These are phyloP conservation scores for Craniophora ligustri DNA, from an alignment of 2,888 invertebrate genomes.

Conservation along the genomic window DNA sequence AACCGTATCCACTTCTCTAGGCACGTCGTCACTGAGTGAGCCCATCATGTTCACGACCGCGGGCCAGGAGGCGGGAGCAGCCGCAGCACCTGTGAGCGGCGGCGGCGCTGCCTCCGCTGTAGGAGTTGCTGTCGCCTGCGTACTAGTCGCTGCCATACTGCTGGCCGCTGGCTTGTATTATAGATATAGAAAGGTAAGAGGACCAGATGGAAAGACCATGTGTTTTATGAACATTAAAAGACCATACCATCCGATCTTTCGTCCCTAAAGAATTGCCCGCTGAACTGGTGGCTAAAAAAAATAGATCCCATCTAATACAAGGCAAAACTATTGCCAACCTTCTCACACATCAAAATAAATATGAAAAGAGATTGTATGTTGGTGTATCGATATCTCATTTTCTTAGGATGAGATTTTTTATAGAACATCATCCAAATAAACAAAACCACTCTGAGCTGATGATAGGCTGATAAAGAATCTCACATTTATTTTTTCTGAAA, in stretches of 20 bases:
- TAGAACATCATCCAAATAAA: neutral
- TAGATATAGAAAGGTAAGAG: slow-evolving; percentile 87
- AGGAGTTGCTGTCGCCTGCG: slow-evolving; percentile 90
- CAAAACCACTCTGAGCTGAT: neutral
- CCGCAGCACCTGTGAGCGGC: slow-evolving; percentile 88
- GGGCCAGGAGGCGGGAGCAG: slow-evolving; percentile 92
- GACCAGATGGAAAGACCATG: too few species aligned
- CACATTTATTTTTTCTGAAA: neutral
- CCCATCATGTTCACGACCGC: slow-evolving; percentile 93
- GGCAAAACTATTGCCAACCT: too few species aligned
- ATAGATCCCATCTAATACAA: too few species aligned
- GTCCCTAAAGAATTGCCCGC: too few species aligned
- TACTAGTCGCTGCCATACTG: slow-evolving; percentile 89
- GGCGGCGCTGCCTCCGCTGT: slow-evolving; percentile 90
- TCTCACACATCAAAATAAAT: too few species aligned
- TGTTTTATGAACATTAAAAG: too few species aligned
- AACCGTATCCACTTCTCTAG: slow-evolving; percentile 66
- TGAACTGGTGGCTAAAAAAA: too few species aligned
- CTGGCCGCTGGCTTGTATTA: slow-evolving; percentile 90
- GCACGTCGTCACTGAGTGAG: slow-evolving; percentile 92
- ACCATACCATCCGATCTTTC: too few species aligned
- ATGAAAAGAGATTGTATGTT: too few species aligned
- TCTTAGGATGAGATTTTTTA: too few species aligned
- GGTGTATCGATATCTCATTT: too few species aligned
- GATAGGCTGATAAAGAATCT: neutral